phyloP scores from a whole-genome alignment of 2,888 invertebrate species.

The Sisyra terminalis region DNA sequence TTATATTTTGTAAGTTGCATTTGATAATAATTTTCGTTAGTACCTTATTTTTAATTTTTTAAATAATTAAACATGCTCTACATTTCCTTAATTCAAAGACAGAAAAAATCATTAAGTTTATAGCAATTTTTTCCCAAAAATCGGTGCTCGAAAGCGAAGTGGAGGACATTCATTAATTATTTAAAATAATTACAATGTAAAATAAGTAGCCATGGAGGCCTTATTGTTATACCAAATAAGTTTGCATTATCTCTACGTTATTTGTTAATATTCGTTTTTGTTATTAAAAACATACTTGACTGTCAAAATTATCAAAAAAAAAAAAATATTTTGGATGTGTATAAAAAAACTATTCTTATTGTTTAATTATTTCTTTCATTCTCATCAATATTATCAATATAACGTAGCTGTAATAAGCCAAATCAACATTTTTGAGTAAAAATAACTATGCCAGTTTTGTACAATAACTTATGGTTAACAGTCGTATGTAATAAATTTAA shows the following conservation, averaged over 20 bases:
- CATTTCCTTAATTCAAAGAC: neutral
- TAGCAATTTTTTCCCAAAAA: too few species aligned
- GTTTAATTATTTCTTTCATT: neutral
- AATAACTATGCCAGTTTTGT: too few species aligned
- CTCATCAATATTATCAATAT: neutral
- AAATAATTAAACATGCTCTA: too few species aligned
- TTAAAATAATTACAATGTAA: constrained; percentile 1
- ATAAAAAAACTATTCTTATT: neutral
- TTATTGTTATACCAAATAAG: constrained; percentile 6
- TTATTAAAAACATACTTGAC: neutral
- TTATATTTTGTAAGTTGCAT: too few species aligned
- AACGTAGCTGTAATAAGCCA: too few species aligned
- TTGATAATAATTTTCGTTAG: too few species aligned
- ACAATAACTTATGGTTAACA: too few species aligned
- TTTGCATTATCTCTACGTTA: neutral
- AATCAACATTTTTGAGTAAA: too few species aligned
- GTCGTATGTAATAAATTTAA: too few species aligned
- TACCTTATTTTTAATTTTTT: too few species aligned
- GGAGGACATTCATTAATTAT: too few species aligned
- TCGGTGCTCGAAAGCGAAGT: too few species aligned
- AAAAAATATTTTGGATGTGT: neutral
- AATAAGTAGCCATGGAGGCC: constrained; percentile 5
- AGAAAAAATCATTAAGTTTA: neutral
- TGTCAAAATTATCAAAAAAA: neutral
- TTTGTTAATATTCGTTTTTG: constrained; percentile 2